Evolutionary conservation across 64 coral and sea anemone species (phyloP).

Genomic region (Platygyra sinensis): DNA sequence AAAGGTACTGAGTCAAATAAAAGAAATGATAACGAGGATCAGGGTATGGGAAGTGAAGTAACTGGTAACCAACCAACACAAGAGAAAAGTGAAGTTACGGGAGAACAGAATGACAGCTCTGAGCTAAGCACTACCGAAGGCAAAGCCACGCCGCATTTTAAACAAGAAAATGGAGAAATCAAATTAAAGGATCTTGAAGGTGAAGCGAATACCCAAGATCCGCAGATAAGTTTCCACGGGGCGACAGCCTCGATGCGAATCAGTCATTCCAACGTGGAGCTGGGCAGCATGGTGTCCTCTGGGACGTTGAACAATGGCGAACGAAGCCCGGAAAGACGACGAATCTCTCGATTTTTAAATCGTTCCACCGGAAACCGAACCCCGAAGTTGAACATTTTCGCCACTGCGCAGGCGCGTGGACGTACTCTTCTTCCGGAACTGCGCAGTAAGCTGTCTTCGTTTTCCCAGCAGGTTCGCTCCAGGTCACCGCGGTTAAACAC

Average conservation of each 20-base stretch:
- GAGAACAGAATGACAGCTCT: background rate
- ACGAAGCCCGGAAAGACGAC: constrained; percentile 29
- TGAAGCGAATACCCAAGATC: background rate
- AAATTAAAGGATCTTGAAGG: background rate
- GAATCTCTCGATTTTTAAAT: constrained; percentile 32
- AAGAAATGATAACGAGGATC: background rate
- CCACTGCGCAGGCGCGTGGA: constrained; percentile 59
- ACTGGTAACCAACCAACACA: background rate
- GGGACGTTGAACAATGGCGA: background rate
- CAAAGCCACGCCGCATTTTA: background rate
- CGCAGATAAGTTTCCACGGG: constrained; percentile 2
- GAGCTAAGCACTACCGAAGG: background rate
- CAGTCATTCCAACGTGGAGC: constrained; percentile 16
- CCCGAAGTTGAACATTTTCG: constrained; percentile 48
- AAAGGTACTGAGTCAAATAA: background rate
- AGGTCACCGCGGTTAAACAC: constrained; percentile 43
- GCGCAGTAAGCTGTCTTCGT: constrained; percentile 68
- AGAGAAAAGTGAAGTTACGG: background rate
- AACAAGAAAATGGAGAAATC: background rate
- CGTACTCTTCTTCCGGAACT: constrained; percentile 53
- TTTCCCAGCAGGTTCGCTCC: constrained; percentile 37
- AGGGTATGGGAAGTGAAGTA: background rate
- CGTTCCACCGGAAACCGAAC: constrained; percentile 20
- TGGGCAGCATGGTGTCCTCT: background rate
- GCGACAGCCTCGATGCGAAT: background rate